Base-by-base conservation (phyloP, 2,113 vertebrate genomes). In the Malurus cyaneus region DNA sequence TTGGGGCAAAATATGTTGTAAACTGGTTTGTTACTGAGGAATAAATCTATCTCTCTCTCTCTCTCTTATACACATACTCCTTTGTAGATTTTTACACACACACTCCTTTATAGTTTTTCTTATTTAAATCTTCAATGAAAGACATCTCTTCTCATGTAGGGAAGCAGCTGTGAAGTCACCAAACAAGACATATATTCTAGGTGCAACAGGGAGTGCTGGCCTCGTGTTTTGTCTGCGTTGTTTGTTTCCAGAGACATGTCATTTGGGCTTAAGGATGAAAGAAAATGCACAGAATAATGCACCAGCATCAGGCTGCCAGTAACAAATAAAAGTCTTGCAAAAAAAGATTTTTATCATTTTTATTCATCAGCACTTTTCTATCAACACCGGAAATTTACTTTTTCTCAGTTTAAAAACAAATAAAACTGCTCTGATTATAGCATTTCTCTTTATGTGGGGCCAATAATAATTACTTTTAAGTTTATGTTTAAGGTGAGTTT, bases 391-490 rank as follows among this genome's bases (percentile, higher is more conserved):
- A 89, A 91, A 72, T 91, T 49, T 88, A 65, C 61, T 46, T 15
- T 59, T 94, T 88, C 53, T 81, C 18, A 8, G 41, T 72, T 82
- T 80, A 93, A 89, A 93, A 93, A 82, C 56, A 67, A 89, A 94
- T 41, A 54, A 59, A 42, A 46, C 65, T 71, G 52, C 34, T 61
- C 60, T 73, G 64, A 46, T 70, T 85, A 12, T 56, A 79, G 19
- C 2, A 4, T 76, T 88, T 93, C 53, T 81, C 77, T 66, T 79
- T 57, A 93, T 81, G 65, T 96, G 65, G 60, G 67, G 70, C 78
- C 92, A 78, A 31, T 73, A 88, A 72, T 50, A 84, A 66, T 47
- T 81, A 39, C 54, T 70, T 92, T 83, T 24, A 74, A 66, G 39
- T 62, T 62, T 50, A 66, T 56, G 21, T 77, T 89, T 80, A 70